phyloP scores from a whole-genome alignment of 2,888 invertebrate genomes.

The Diadromus collaris region DNA sequence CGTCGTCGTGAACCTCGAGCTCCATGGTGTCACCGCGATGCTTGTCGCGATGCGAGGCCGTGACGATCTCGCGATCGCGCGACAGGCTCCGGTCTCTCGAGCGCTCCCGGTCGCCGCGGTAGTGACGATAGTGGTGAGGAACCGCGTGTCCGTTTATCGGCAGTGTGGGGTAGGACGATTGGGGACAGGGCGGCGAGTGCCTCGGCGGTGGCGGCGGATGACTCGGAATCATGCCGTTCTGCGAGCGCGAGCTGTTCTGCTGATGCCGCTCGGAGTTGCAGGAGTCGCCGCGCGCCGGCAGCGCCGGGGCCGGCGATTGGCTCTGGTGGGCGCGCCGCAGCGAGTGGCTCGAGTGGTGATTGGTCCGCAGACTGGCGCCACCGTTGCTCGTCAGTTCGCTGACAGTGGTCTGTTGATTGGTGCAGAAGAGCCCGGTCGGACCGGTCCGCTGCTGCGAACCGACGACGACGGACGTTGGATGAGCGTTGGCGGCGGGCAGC shows the following conservation, averaged over 20 bases:
- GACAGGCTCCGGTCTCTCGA: constrained; percentile 57
- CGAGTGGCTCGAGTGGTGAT: constrained; percentile 71
- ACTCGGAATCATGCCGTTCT: constrained; percentile 60
- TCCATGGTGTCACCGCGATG: constrained; percentile 50
- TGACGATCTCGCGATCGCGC: constrained; percentile 57
- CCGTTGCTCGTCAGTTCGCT: constrained; percentile 49
- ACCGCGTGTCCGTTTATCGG: constrained; percentile 75
- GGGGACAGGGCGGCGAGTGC: constrained; percentile 65
- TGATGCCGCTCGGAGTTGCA: constrained; percentile 61
- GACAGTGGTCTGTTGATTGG: constrained; percentile 48
- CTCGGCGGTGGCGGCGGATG: constrained; percentile 60
- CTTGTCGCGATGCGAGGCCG: constrained; percentile 51
- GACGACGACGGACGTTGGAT: constrained; percentile 53
- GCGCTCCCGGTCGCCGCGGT: constrained; percentile 68
- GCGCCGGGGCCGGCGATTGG: constrained; percentile 60
- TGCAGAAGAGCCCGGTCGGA: constrained; percentile 50
- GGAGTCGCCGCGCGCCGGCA: constrained; percentile 71
- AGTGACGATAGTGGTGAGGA: constrained; percentile 74
- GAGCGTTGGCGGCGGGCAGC: constrained; percentile 74
- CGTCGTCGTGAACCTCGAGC: constrained; percentile 59
- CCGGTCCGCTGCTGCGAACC: constrained; percentile 58
- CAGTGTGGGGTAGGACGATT: constrained; percentile 75
- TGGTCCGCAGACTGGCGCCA: constrained; percentile 38
- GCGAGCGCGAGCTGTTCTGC: constrained; percentile 52
- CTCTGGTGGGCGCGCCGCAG: constrained; percentile 62